Evolutionary conservation across 35 echinoderm and acorn worm species (phyloP).

Genomic region (Apostichopus japonicus): DNA sequence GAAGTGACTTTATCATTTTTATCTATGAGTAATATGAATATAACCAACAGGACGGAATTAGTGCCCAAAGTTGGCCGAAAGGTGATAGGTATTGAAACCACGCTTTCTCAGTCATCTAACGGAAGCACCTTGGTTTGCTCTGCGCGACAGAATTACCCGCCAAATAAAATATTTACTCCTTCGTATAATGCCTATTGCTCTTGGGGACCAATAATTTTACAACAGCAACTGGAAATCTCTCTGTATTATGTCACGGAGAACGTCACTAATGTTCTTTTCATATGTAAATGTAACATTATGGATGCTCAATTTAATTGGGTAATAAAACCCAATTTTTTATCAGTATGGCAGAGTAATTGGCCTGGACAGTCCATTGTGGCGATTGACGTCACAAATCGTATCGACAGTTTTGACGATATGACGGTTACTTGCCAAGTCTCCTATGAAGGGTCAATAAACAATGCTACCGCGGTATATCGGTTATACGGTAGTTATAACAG

Average conservation of each 20-base stretch:
- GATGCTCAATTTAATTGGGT: background rate
- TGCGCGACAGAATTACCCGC: background rate
- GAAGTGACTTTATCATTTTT: background rate
- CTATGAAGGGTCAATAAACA: background rate
- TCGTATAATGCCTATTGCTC: background rate
- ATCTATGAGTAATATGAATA: background rate
- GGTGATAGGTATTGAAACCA: background rate
- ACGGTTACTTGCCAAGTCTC: background rate
- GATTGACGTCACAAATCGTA: background rate
- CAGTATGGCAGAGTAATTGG: background rate
- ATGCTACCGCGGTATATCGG: background rate
- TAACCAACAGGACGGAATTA: background rate
- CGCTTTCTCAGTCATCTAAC: background rate
- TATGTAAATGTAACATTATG: background rate
- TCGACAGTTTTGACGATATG: background rate
- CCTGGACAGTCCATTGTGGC: background rate
- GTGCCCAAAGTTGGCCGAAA: background rate
- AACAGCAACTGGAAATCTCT: background rate
- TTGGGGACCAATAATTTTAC: background rate
- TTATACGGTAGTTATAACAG: background rate
- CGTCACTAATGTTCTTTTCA: background rate
- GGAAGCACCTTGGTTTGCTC: background rate
- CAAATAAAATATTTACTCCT: background rate
- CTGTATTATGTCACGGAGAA: background rate
- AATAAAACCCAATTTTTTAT: background rate